Evolutionary conservation across 2,888 invertebrate species (phyloP).

Genomic region (Microchrysa polita): DNA sequence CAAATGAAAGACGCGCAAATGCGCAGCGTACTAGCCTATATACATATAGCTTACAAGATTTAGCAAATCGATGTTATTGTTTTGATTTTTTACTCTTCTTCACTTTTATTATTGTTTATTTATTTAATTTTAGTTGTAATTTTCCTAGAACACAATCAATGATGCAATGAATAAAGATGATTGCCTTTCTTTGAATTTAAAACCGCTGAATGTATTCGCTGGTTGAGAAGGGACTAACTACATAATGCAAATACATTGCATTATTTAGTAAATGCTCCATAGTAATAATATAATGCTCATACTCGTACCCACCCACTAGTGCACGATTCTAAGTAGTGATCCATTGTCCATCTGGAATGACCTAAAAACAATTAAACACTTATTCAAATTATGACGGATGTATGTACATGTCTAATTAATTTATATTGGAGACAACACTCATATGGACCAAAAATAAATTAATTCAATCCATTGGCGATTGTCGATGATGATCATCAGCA

Average conservation of each 20-base stretch:
- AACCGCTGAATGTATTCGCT: constrained; percentile 11
- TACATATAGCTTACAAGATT: background rate
- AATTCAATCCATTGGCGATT: constrained; percentile 1
- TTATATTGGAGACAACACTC: background rate
- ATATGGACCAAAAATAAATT: background rate
- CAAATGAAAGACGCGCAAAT: too few species aligned
- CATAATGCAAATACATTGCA: background rate
- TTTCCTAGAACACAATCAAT: background rate
- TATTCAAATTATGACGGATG: constrained; percentile 18
- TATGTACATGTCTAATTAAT: constrained; percentile 2
- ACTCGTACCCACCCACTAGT: background rate
- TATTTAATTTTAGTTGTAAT: background rate
- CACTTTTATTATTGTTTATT: background rate
- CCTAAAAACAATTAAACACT: constrained; percentile 22
- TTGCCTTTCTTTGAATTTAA: background rate
- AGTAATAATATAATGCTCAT: too few species aligned
- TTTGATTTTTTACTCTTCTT: constrained; percentile 36
- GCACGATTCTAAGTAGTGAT: too few species aligned
- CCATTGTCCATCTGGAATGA: constrained; percentile 8
- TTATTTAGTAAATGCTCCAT: constrained; percentile 6
- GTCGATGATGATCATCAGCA: too few species aligned
- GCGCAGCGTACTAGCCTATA: too few species aligned
- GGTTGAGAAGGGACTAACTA: background rate
- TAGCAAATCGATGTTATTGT: constrained; percentile 27
- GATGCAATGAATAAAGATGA: background rate